Percentiles rank a stretch among this genome's conserved stretches.
Conservation (phyloP, 2,888 invertebrate species). For the Myopa tessellatipennis region DNA sequence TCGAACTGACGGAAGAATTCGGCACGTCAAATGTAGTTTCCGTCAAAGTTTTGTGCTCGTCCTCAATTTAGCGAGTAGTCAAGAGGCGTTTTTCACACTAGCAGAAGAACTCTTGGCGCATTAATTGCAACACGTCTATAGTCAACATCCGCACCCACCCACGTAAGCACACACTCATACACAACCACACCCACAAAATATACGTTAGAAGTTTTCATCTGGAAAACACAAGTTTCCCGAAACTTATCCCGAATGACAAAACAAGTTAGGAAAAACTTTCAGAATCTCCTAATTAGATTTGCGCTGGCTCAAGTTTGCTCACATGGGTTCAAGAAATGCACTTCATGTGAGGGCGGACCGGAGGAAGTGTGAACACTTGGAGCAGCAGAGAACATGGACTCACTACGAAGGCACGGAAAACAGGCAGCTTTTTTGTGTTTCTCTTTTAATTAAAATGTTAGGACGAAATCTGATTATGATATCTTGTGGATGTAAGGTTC, state of each 20-base stretch:
- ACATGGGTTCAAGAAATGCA: constrained; percentile 7
- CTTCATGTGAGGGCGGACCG: background rate
- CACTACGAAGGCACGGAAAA: no score
- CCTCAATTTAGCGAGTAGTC: no score
- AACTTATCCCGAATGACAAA: constrained; percentile 29
- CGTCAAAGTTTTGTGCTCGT: no score
- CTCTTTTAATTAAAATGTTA: no score
- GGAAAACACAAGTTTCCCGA: constrained; percentile 21
- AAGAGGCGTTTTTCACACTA: no score
- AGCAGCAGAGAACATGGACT: no score
- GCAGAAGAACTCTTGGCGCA: background rate
- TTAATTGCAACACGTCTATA: constrained; percentile 21
- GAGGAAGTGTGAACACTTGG: background rate
- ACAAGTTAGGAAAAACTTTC: constrained; percentile 44
- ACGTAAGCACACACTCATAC: background rate
- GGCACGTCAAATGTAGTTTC: no score
- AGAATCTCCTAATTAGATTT: constrained; percentile 48
- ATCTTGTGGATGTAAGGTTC: no score
- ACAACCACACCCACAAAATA: background rate
- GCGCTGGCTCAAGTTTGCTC: constrained; percentile 41
- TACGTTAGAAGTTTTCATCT: constrained; percentile 26
- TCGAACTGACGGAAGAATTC: background rate
- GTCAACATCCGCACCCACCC: background rate
- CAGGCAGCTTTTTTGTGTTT: no score
- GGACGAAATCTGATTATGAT: no score